Conservation (phyloP, 1,140 invertebrate genomes). For the Penaeus japonicus region DNA sequence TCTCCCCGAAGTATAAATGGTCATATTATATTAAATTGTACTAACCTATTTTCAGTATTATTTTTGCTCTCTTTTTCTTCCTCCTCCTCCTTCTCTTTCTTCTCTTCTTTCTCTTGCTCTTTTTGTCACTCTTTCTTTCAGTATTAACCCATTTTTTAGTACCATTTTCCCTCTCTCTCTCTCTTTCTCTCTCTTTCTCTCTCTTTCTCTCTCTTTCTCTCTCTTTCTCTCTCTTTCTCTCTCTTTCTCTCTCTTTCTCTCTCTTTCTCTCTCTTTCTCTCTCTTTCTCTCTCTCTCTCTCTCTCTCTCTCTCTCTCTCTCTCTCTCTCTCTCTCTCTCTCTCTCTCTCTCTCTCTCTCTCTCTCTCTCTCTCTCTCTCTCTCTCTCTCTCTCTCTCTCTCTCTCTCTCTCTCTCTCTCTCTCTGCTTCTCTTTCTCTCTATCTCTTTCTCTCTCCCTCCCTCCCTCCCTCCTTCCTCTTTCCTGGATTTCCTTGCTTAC, state of each 20-base stretch:
- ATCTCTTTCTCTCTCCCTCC: background rate
- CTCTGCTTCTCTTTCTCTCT: background rate
- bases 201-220: background rate
- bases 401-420: background rate
- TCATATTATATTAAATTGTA: too few relatives aligned
- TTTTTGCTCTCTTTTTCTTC: background rate
- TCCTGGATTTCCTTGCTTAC: background rate
- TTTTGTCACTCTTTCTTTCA: background rate
- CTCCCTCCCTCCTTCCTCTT: background rate
- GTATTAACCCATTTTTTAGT: too few relatives aligned
- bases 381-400: background rate
- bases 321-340: too few relatives aligned
- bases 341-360: background rate
- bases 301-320: too few relatives aligned
- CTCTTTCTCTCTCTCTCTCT: background rate
- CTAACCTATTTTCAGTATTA: background rate
- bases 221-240: background rate
- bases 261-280: background rate
- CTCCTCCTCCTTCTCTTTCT: background rate
- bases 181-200: too few relatives aligned
- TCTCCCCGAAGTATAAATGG: too few relatives aligned
- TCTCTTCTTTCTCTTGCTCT: background rate
- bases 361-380: constrained; percentile 9
- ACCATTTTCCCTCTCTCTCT: too few relatives aligned
- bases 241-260: background rate